These are phyloP conservation scores for Phytoseiulus persimilis DNA, from an alignment of 2,888 invertebrate genomes.

Conservation along the genomic window DNA sequence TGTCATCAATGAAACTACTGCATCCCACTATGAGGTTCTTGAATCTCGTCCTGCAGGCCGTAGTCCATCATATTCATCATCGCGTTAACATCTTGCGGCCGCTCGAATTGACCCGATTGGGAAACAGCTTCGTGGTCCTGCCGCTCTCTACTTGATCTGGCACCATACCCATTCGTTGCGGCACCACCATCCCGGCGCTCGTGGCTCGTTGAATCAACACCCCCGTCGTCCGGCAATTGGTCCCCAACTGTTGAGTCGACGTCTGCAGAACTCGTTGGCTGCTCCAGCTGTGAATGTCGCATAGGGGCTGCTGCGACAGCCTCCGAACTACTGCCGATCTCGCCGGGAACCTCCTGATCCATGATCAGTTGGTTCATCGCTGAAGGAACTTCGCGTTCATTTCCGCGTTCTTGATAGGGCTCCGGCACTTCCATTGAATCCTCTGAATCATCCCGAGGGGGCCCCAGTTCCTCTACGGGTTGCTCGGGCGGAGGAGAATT, in stretches of 20 bases:
- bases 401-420: not conserved
- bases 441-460: not conserved
- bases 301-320: not conserved
- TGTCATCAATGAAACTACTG: constrained; percentile 24
- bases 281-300: not conserved
- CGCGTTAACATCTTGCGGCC: not conserved
- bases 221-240: constrained; percentile 23
- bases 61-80: constrained; percentile 8
- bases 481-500: not conserved
- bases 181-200: constrained; percentile 7
- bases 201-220: constrained; percentile 15
- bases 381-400: not conserved
- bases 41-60: constrained; percentile 26
- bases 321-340: constrained; percentile 30
- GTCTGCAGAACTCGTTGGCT: constrained; percentile 31
- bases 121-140: constrained; percentile 7
- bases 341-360: not conserved
- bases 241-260: constrained; percentile 35
- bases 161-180: not conserved
- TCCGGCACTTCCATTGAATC: not conserved
- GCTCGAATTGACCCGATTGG: not conserved
- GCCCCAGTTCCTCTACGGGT: not conserved
- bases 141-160: not conserved
- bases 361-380: not conserved
- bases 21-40: constrained; percentile 35